Evolutionary conservation across 2,888 invertebrate genomes (phyloP), one percentile per base, ranked within the genome.

Genomic region (Cephalotes varians): DNA sequence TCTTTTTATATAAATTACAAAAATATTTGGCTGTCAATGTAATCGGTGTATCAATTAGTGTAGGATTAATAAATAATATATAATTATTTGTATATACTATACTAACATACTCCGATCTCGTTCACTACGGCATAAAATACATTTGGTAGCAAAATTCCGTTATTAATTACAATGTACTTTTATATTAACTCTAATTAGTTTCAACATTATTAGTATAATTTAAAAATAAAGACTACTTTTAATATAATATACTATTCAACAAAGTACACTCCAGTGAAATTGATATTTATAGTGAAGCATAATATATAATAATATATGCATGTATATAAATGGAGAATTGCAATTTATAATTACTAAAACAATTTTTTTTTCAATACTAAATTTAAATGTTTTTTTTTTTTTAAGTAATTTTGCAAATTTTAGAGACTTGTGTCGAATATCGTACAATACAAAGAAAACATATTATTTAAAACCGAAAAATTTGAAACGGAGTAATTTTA

Each of bases 21-120:
- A 65, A 65, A 67, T 25, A 77, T 67, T 54, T n/a, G 18, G 21
- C 5, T 79, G 44, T 25, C 44, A 58, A 51, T 65, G 2, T 40
- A 51, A 51, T 25, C 15, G 25, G 0, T 62, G n/a, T 65, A 37
- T 65, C 67, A 54, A 54, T n/a, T n/a, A n/a, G n/a, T 76, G 76
- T 76, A 67, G 67, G 76, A 76, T 76, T 76, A 76, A 65, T 64
- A 62, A n/a, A 56, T 71, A 37, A 72, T 72, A 71, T 58, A 58
- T 56, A 71, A 31, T 60, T 34, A 31, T 69, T 71, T 69, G 79
- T 71, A 58, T 58, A 67, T 67, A 79, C 56, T 40, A 18, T 34
- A 71, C 71, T 62, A 49, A 58, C 58, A 47, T 44, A 79, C 28
- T 65, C 34, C 47, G 71, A 79, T 79, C 71, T 79, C 76, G 51